A percentile compares a stretch with the other conserved stretches of the same genome.
phyloP scores from a whole-genome alignment of 2,888 invertebrate species.

The Cheilosia scutellata region DNA sequence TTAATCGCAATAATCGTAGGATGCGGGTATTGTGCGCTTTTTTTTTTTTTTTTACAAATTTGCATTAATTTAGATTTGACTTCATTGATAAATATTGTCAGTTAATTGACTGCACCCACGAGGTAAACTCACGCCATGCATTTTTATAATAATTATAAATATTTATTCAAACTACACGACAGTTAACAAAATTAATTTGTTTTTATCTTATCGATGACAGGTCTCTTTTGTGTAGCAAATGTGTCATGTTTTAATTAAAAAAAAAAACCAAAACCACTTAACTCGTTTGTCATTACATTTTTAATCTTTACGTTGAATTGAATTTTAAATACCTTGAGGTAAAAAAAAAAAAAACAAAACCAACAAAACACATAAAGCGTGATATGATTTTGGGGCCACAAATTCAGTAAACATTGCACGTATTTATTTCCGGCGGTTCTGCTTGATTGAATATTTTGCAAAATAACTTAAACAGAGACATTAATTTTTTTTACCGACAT shows the following conservation, averaged over 20 bases:
- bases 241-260: slow-evolving; percentile 13
- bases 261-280: slow-evolving; percentile 3
- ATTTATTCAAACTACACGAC: no score
- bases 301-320: slow-evolving; percentile 19
- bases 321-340: slow-evolving; percentile 28
- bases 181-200: background rate
- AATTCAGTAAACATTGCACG: slow-evolving; percentile 31
- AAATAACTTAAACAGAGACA: background rate
- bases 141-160: no score
- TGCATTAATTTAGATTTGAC: no score
- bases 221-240: background rate
- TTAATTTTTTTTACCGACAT: slow-evolving; percentile 1
- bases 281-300: slow-evolving; percentile 19
- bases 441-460: slow-evolving; percentile 7
- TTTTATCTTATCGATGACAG: slow-evolving; percentile 6
- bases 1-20: no score
- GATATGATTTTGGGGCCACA: slow-evolving; percentile 7
- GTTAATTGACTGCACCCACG: no score
- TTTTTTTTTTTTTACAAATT: no score
- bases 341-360: background rate
- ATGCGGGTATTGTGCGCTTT: no score
- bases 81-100: no score
- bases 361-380: background rate
- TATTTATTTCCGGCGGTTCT: slow-evolving; percentile 27
- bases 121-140: no score